phyloP scores from a whole-genome alignment of 2,113 vertebrate genomes.

The Anthoscopus minutus region DNA sequence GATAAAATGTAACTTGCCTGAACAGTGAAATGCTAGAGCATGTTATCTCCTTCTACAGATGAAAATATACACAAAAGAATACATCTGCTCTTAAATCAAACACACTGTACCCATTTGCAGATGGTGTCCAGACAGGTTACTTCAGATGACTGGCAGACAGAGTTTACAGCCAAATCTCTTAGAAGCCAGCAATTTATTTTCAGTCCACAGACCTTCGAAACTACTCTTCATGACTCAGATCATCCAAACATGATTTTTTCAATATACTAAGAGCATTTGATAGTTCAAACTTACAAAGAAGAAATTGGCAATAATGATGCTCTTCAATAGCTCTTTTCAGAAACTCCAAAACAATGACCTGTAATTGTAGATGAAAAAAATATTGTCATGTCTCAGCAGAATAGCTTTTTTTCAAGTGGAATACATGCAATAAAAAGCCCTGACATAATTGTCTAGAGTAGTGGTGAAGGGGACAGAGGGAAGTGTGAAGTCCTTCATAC shows the following conservation, averaged over 20 bases:
- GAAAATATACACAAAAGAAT: neutral
- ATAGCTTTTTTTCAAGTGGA: neutral
- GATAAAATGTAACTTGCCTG: neutral
- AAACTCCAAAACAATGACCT: conserved; percentile 23
- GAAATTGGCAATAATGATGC: neutral
- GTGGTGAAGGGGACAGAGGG: neutral
- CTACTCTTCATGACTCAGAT: neutral
- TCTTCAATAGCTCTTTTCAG: neutral
- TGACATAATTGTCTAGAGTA: neutral
- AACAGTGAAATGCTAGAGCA: neutral
- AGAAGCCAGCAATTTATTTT: conserved; percentile 11
- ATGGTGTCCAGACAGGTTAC: neutral
- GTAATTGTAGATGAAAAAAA: neutral
- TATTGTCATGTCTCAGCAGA: neutral
- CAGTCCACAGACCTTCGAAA: neutral
- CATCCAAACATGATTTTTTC: neutral
- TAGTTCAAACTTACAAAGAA: neutral
- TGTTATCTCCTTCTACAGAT: neutral
- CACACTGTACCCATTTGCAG: neutral
- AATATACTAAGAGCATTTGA: neutral
- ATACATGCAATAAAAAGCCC: neutral
- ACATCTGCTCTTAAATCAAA: neutral
- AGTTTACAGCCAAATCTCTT: neutral
- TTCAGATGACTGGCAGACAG: neutral
- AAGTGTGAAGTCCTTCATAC: neutral